phyloP scores from a whole-genome alignment of 2,113 vertebrate genomes.

The Cyprinodon variegatus region DNA sequence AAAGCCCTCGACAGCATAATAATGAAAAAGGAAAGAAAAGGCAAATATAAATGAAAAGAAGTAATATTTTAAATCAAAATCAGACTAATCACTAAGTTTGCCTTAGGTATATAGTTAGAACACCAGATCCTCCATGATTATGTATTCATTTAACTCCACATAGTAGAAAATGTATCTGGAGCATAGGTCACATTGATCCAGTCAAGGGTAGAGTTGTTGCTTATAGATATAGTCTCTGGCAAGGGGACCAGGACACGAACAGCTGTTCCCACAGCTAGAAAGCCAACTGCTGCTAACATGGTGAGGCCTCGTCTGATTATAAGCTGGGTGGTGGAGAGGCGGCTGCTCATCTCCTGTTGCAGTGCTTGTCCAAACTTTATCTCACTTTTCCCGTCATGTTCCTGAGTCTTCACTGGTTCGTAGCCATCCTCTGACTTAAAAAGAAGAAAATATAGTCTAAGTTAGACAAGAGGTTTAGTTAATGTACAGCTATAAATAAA shows the following conservation, averaged over 20 bases:
- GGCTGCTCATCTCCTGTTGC: neutral
- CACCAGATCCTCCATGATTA: neutral
- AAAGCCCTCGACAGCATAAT: neutral
- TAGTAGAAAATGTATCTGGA: constrained; percentile 25
- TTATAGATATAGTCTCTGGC: constrained; percentile 37
- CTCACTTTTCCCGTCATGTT: neutral
- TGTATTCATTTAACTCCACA: neutral
- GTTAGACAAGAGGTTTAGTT: neutral
- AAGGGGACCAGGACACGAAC: constrained; percentile 64
- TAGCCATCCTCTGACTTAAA: constrained; percentile 56
- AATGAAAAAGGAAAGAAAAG: neutral
- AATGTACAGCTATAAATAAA: neutral
- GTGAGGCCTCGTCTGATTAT: constrained; percentile 74
- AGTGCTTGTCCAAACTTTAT: neutral
- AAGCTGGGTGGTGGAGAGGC: constrained; percentile 72
- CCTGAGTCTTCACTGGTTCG: constrained; percentile 3
- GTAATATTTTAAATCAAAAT: neutral
- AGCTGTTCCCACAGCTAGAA: constrained; percentile 62
- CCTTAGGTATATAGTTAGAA: neutral
- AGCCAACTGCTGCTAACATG: constrained; percentile 44
- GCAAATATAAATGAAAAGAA: neutral
- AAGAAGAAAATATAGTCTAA: neutral
- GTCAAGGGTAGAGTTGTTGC: constrained; percentile 58
- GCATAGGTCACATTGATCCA: constrained; percentile 52
- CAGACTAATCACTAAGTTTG: neutral